Conservation (phyloP, 2,113 vertebrate species). For the Mellivora capensis region DNA sequence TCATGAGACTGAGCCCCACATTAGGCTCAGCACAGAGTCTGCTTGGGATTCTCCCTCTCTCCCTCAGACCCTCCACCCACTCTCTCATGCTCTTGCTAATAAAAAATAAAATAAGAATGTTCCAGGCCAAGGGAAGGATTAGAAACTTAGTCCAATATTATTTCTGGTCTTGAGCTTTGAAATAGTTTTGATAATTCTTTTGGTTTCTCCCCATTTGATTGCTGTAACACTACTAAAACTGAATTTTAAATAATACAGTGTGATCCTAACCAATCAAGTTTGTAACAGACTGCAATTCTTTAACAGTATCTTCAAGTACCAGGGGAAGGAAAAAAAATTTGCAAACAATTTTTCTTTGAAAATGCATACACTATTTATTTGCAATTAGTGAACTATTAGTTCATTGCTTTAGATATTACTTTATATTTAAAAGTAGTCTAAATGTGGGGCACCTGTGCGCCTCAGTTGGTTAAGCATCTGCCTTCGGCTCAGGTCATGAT, state of each 20-base stretch:
- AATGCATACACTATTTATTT: conserved; percentile 33
- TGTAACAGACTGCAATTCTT: neutral
- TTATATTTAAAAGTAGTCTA: conserved; percentile 52
- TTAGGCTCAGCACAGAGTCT: too few species aligned
- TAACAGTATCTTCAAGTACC: neutral
- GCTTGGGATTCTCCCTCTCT: neutral
- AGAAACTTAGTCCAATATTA: neutral
- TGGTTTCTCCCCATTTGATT: neutral
- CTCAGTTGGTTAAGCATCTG: neutral
- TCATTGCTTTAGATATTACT: conserved; percentile 56
- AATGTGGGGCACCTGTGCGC: neutral
- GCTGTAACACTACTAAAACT: neutral
- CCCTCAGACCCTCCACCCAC: neutral
- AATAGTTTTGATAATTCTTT: neutral
- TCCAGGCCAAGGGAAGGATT: neutral
- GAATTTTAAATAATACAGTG: neutral
- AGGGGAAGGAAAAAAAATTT: neutral
- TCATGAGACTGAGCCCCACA: too few species aligned
- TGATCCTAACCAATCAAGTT: neutral
- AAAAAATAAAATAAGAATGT: neutral
- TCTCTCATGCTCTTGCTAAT: too few species aligned
- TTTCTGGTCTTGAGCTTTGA: neutral
- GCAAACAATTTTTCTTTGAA: conserved; percentile 30
- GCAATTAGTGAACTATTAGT: conserved; percentile 28
- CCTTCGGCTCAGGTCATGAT: neutral